Base-by-base conservation (phyloP, 2,888 invertebrate species). In the Trichogramma dendrolimi region DNA sequence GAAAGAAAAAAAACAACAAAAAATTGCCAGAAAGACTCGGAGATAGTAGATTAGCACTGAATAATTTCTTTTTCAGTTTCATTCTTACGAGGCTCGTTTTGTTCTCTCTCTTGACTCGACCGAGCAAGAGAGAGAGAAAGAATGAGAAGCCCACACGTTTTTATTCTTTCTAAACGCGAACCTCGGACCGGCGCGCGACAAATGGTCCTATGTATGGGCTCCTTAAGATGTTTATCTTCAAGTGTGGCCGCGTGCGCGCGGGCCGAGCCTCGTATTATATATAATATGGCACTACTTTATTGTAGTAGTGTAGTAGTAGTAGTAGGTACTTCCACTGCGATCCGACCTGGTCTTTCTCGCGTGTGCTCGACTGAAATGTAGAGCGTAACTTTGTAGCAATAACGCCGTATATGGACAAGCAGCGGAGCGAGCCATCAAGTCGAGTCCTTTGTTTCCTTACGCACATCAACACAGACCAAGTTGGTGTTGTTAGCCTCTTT, bases 161-260 rank as follows among this genome's bases (percentile, higher is more conserved):
- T 61, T 47, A 48, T 58, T 62, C 59, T 55, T 55, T 58, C 60
- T 65, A 62, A 62, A 62, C 64, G 62, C 57, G 57, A 57, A 4
- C 62, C 40, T 71, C 69, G 73, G 68, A 73, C 73, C 69, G 73
- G 72, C 72, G 69, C 67, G 69, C 74, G 74, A 77, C 76, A 77
- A 78, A 77, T 78, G 75, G 73, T 73, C 74, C 72, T 73, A 72
- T 71, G 70, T 67, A 47, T 44, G 70, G 68, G 67, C 69, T 14
- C 14, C 14, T 14, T 14, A 14, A 73, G 77, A 78, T 78, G 68
- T 68, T 72, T 74, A 78, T 77, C 77, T 73, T 68, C 68, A 68
- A 67, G 14, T 14, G 14, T 14, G 14, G 14, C 14, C 14, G 14
- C 14, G 14, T 14, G 14, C 14, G 14, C 14, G 14, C 14, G 14